Evolutionary conservation across 2,797 vertebrate genomes (phyloP), one percentile per base, ranked within the genome.

Genomic region (Fundulus diaphanus): DNA sequence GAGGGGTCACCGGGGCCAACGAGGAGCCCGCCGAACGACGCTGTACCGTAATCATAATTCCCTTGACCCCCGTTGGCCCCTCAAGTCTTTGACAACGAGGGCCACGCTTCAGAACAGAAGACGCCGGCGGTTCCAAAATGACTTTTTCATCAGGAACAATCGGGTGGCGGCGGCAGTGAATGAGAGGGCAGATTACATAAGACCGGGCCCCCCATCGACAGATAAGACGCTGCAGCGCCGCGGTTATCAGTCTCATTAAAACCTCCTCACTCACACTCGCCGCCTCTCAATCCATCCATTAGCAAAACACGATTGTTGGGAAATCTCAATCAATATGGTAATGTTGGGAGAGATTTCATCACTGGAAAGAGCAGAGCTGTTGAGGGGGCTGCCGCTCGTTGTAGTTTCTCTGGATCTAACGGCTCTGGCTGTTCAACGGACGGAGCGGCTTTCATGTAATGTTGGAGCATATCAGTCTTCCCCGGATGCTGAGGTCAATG

Each of bases 61-160:
- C 72, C 79, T 57, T 89, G 95, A 95, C 95, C 95, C 89, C 83
- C 18, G 48, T 61, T 89, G 90, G 93, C 91, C 92, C 90, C 24
- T 1, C 16, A 80, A 79, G 88, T 91, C 90, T 94, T 79, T 42
- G 29, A 93, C 93, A 94, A 89, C 85, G 86, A 86, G 90, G 89
- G 90, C 90, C 89, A 87, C 82, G 90, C 91, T 85, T 90, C 91
- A 88, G 89, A 85, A 83, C 83, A 81, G 86, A 92, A 79, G 85
- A 81, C 90, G 85, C 83, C 79, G 82, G 87, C 78, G 76, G 84
- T 85, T 85, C 84, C 82, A 89, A 95, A 96, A 79, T 95, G 92
- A 85, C 85, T 94, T 93, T 96, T 96, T 93, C 89, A 95, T 95
- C 88, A 90, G 88, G 92, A 95, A 94, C 94, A 96, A 95, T 97